Conservation (phyloP, 1,140 invertebrate species). For the Drosophila carrolli region DNA sequence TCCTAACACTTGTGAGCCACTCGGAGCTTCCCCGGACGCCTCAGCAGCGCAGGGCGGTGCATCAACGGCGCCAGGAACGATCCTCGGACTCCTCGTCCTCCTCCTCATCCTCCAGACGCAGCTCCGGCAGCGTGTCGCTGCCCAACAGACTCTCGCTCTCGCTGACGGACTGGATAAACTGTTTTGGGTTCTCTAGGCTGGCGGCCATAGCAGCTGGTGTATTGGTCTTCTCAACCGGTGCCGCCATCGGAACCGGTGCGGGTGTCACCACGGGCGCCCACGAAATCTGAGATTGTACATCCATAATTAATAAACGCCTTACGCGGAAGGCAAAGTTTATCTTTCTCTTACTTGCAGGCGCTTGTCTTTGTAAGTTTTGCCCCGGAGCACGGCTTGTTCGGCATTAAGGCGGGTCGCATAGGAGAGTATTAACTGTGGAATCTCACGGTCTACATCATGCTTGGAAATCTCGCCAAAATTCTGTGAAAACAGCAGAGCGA, state of each 20-base stretch:
- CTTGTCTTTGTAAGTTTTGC: conserved; percentile 84
- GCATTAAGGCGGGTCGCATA: conserved; percentile 83
- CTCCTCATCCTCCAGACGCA: conserved; percentile 83
- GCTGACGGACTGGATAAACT: conserved; percentile 65
- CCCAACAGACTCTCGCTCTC: conserved; percentile 72
- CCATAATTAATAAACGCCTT: background rate
- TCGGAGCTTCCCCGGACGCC: conserved; percentile 36
- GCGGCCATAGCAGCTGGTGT: conserved; percentile 7
- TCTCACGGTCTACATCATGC: conserved; percentile 81
- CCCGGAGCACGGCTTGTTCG: conserved; percentile 83
- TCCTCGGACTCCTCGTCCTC: conserved; percentile 84
- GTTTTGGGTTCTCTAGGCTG: conserved; percentile 56
- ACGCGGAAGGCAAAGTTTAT: too few species aligned
- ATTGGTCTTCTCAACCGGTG: conserved; percentile 53
- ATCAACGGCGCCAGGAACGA: conserved; percentile 84
- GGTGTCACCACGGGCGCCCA: conserved; percentile 79
- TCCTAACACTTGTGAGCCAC: conserved; percentile 60
- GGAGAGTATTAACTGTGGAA: conserved; percentile 79
- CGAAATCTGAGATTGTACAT: conserved; percentile 52
- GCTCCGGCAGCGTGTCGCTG: conserved; percentile 74
- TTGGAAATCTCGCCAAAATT: conserved; percentile 84
- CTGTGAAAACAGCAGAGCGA: conserved; percentile 29
- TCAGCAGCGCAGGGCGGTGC: conserved; percentile 49
- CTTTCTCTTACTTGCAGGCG: conserved; percentile 66
- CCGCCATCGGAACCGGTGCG: conserved; percentile 52